A percentile compares a stretch with the other conserved stretches of the same genome.
Conservation (phyloP, 2,113 vertebrate genomes). For the Oriolus oriolus region DNA sequence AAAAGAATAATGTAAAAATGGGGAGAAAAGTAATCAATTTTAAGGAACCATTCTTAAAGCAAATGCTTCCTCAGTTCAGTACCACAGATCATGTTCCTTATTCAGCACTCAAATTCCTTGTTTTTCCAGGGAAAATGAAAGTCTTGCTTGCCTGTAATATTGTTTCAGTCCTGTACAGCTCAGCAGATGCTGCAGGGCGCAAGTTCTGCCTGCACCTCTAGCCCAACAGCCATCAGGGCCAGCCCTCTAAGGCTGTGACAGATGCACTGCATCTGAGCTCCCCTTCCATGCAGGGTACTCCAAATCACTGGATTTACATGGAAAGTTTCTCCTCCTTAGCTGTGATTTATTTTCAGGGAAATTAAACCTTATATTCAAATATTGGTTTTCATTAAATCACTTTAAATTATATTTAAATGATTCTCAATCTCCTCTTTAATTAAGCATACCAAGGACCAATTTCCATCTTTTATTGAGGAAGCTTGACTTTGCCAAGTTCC, state of each 20-base stretch:
- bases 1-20: not conserved
- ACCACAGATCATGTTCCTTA: not conserved
- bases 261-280: not conserved
- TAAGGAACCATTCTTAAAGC: not conserved
- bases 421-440: constrained; percentile 19
- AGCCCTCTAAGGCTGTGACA: not conserved
- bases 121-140: not conserved
- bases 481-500: not conserved
- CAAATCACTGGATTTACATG: not conserved
- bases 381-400: constrained; percentile 27
- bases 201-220: not conserved
- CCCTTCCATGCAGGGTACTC: not conserved
- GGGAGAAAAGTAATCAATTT: not conserved
- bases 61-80: not conserved
- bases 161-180: not conserved
- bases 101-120: not conserved
- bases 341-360: constrained; percentile 18
- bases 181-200: not conserved
- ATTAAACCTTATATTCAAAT: constrained; percentile 24
- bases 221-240: not conserved
- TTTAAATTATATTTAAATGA: constrained; percentile 29
- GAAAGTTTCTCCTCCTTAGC: not conserved
- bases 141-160: not conserved
- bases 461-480: constrained; percentile 12
- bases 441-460: not conserved